phyloP scores from a whole-genome alignment of 2,888 invertebrate species.

The Pandemis heparana region DNA sequence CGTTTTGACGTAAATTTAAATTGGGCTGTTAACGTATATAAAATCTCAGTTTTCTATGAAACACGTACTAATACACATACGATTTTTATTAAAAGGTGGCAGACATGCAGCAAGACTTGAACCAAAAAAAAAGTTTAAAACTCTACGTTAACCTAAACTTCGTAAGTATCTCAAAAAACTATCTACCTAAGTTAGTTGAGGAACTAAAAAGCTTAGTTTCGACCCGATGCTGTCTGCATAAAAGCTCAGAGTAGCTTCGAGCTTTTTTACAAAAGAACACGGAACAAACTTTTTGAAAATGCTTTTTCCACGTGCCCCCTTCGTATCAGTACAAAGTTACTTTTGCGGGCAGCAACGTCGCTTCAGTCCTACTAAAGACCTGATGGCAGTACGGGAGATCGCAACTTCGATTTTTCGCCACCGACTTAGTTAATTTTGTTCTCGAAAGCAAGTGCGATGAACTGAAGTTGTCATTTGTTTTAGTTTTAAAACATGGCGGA shows the following conservation, averaged over 20 bases:
- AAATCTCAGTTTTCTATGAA: too few relatives aligned
- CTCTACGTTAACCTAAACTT: neutral
- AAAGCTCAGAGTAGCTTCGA: neutral
- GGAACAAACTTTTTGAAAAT: slow-evolving; percentile 1
- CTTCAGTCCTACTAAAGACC: neutral
- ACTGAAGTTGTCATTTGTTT: slow-evolving; percentile 4
- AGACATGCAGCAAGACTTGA: neutral
- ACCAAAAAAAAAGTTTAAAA: neutral
- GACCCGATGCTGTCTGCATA: slow-evolving; percentile 2
- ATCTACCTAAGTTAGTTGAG: slow-evolving; percentile 2
- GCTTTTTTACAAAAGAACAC: neutral
- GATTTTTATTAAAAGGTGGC: too few relatives aligned
- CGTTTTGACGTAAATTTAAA: too few relatives aligned
- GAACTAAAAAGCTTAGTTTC: slow-evolving; percentile 12
- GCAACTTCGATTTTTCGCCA: neutral
- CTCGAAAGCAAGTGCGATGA: neutral
- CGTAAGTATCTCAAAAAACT: slow-evolving; percentile 4
- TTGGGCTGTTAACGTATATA: too few relatives aligned
- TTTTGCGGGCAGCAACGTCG: neutral
- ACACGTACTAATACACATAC: too few relatives aligned
- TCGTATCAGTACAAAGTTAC: neutral
- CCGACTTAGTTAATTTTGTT: neutral
- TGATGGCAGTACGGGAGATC: neutral
- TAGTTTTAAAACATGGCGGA: neutral
- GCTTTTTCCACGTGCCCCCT: neutral